Percentiles rank a stretch among this genome's conserved stretches.
Evolutionary conservation across 2,113 vertebrate genomes (phyloP).

Genomic region (Gadus macrocephalus): DNA sequence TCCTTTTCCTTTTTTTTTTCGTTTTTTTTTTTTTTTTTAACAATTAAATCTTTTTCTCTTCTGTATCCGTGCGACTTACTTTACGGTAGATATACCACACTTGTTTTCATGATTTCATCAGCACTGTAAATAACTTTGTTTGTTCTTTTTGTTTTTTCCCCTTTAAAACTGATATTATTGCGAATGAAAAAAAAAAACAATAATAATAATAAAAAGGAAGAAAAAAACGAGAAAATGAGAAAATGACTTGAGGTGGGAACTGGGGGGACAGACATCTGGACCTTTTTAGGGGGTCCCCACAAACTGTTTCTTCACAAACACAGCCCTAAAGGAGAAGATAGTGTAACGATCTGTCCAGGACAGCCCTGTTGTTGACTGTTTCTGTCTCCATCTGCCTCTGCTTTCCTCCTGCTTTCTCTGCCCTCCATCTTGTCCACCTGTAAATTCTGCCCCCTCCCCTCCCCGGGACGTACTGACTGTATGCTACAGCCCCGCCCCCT

Average conservation of each 20-base stretch:
- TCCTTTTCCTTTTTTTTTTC: constrained; percentile 50
- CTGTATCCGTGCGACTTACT: constrained; percentile 96
- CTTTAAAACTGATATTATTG: constrained; percentile 72
- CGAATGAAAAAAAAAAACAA: constrained; percentile 65
- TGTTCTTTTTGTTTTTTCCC: constrained; percentile 44
- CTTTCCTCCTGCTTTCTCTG: constrained; percentile 23
- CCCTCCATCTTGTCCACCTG: constrained; percentile 28
- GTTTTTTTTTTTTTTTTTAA: constrained; percentile 46
- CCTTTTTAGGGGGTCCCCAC: constrained; percentile 70
- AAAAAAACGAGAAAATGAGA: constrained; percentile 62
- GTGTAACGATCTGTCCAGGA: constrained; percentile 47
- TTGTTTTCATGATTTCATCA: constrained; percentile 98
- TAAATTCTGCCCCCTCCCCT: constrained; percentile 20
- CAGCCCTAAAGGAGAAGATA: constrained; percentile 38
- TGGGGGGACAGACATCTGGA: constrained; percentile 75
- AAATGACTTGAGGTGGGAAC: constrained; percentile 64
- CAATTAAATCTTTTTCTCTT: constrained; percentile 37
- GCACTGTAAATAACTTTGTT: constrained; percentile 99
- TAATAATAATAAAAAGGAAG: constrained; percentile 71
- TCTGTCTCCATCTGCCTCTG: too few relatives aligned
- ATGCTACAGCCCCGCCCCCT: background rate
- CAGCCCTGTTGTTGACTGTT: background rate
- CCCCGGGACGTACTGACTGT: background rate
- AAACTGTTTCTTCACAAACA: constrained; percentile 49
- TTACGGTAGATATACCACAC: constrained; percentile 95